Conservation (phyloP, 2,888 invertebrate species). For the Pseudococcus jackbeardsleyi region DNA sequence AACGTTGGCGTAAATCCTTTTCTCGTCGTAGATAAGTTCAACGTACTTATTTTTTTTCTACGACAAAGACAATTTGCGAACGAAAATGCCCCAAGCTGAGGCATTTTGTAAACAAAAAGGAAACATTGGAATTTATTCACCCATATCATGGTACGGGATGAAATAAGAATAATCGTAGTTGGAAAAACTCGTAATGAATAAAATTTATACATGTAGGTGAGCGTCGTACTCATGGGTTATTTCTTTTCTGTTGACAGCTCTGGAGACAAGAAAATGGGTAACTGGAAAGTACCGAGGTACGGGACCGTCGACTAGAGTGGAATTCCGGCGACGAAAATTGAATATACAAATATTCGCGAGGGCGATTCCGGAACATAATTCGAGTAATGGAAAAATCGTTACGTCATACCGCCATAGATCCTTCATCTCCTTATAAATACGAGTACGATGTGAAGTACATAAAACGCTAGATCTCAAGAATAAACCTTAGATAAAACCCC, state of each 20-base stretch:
- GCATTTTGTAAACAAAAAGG: not conserved
- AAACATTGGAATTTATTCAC: not conserved
- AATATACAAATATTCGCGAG: not conserved
- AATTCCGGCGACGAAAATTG: slow-evolving; percentile 16
- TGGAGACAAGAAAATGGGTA: not conserved
- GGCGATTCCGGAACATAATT: not conserved
- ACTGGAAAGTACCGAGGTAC: not conserved
- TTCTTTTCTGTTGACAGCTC: slow-evolving; percentile 31
- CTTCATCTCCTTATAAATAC: slow-evolving; percentile 21
- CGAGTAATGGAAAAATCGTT: slow-evolving; percentile 41
- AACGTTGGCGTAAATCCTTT: not conserved
- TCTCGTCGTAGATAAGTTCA: not conserved
- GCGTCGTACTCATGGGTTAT: not conserved
- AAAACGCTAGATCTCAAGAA: not conserved
- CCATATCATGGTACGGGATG: not conserved
- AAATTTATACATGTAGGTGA: not conserved
- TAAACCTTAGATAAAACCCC: not conserved
- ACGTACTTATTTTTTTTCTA: not conserved
- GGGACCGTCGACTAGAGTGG: not conserved
- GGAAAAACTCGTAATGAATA: not conserved
- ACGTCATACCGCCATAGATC: not conserved
- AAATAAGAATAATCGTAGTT: slow-evolving; percentile 1
- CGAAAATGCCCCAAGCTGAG: not conserved
- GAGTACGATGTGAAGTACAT: slow-evolving; percentile 39
- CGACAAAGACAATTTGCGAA: not conserved